Percentiles rank a stretch among this genome's conserved stretches.
Evolutionary conservation across 2,797 vertebrate genomes (phyloP).

Genomic region (Neomorphus geoffroyi): DNA sequence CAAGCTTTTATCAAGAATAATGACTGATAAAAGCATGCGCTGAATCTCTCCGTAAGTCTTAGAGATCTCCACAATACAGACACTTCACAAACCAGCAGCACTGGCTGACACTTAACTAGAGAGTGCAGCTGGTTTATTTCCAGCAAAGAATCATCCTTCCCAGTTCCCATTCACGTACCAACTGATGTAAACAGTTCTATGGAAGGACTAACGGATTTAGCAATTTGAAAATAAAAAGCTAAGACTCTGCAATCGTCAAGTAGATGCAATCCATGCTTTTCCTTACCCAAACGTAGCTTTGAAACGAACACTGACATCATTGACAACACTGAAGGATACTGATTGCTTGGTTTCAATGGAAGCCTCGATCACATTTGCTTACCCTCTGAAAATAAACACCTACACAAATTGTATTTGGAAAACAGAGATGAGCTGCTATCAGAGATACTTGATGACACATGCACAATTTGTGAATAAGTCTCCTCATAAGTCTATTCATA

Average conservation of each 20-base stretch:
- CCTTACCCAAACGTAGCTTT: not conserved
- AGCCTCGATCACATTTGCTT: not conserved
- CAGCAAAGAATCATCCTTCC: not conserved
- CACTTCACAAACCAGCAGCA: not conserved
- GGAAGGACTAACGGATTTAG: not conserved
- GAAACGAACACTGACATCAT: not conserved
- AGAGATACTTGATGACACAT: not conserved
- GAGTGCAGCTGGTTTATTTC: not conserved
- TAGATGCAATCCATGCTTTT: accelerated
- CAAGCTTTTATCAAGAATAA: not conserved
- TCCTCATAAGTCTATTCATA: not conserved
- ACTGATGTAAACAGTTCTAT: not conserved
- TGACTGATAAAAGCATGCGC: not conserved
- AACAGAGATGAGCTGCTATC: not conserved
- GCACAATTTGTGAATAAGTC: not conserved
- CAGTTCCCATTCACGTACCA: not conserved
- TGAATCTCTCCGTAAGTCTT: not conserved
- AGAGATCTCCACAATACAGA: not conserved
- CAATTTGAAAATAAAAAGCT: not conserved
- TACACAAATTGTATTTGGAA: not conserved
- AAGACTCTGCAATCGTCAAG: not conserved
- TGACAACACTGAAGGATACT: not conserved
- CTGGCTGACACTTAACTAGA: not conserved
- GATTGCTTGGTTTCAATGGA: not conserved
- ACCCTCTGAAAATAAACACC: not conserved